Percentiles rank a stretch among this genome's conserved stretches.
Evolutionary conservation across 1,140 invertebrate species (phyloP).

Genomic region (Bombus consobrinus): DNA sequence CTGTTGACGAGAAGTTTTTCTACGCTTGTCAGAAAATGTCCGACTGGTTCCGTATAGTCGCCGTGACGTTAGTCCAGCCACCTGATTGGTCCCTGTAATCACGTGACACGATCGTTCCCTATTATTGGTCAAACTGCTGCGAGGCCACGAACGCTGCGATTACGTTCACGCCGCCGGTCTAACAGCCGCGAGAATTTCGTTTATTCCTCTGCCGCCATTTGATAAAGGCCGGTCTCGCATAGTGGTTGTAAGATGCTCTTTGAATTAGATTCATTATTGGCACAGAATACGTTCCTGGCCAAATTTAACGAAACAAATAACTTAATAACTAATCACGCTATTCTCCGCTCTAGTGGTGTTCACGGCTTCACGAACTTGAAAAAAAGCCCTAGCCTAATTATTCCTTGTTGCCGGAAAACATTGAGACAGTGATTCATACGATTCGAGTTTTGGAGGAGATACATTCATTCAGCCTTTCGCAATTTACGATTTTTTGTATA

Average conservation of each 20-base stretch:
- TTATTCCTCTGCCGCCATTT: constrained; percentile 51
- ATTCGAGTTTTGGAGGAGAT: background rate
- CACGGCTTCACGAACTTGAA: background rate
- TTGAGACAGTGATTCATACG: background rate
- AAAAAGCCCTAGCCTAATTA: background rate
- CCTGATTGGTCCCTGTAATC: constrained; percentile 75
- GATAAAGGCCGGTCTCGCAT: constrained; percentile 42
- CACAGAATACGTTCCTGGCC: background rate
- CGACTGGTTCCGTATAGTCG: constrained; percentile 86
- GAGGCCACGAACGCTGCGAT: constrained; percentile 63
- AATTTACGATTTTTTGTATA: background rate
- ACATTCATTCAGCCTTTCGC: background rate
- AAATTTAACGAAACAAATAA: background rate
- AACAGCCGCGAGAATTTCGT: constrained; percentile 47
- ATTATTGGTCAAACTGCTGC: constrained; percentile 60
- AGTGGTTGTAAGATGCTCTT: constrained; percentile 38
- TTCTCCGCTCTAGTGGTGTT: background rate
- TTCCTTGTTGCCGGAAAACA: constrained; percentile 8
- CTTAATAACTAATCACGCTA: background rate
- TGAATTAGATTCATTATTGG: constrained; percentile 1
- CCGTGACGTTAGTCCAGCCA: constrained; percentile 83
- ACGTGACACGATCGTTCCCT: constrained; percentile 74
- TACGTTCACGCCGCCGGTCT: constrained; percentile 64
- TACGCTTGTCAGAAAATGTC: constrained; percentile 95
- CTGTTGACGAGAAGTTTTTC: constrained; percentile 95